phyloP scores from a whole-genome alignment of 2,888 invertebrate genomes.

The Nephrocerus scutellatus region DNA sequence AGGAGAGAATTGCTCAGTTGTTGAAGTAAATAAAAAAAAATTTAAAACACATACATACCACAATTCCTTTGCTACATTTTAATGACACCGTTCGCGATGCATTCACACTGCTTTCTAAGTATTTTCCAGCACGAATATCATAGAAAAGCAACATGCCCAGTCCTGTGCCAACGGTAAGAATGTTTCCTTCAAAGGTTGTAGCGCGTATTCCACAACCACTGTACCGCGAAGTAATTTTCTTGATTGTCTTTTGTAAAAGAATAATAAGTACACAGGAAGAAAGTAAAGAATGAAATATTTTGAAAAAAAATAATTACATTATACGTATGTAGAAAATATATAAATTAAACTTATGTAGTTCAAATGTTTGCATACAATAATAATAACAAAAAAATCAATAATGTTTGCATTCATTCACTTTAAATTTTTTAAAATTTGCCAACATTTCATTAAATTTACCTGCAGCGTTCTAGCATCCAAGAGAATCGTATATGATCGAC shows the following conservation, averaged over 20 bases:
- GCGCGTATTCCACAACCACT: conserved; percentile 89
- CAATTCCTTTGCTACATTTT: conserved; percentile 82
- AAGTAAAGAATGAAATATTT: neutral
- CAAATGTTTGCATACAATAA: neutral
- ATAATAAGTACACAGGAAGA: neutral
- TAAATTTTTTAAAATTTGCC: neutral
- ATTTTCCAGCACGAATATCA: conserved; percentile 84
- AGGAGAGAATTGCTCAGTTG: neutral
- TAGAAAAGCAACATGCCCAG: conserved; percentile 89
- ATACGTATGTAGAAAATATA: neutral
- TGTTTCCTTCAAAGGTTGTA: conserved; percentile 80
- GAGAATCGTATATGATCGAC: conserved; percentile 84
- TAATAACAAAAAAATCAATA: neutral
- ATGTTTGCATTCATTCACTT: neutral
- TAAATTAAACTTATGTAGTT: neutral
- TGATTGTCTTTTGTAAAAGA: conserved; percentile 55
- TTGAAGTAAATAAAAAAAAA: neutral
- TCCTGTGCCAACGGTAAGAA: conserved; percentile 90
- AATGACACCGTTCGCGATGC: conserved; percentile 80
- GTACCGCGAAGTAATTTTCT: conserved; percentile 77
- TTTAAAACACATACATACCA: conserved; percentile 55
- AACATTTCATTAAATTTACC: conserved; percentile 41
- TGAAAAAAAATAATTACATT: neutral
- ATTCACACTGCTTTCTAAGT: conserved; percentile 83
- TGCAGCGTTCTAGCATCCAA: conserved; percentile 83